These are phyloP conservation scores for Pomacea maculata DNA, from an alignment of 1,140 invertebrate genomes.

Conservation along the genomic window DNA sequence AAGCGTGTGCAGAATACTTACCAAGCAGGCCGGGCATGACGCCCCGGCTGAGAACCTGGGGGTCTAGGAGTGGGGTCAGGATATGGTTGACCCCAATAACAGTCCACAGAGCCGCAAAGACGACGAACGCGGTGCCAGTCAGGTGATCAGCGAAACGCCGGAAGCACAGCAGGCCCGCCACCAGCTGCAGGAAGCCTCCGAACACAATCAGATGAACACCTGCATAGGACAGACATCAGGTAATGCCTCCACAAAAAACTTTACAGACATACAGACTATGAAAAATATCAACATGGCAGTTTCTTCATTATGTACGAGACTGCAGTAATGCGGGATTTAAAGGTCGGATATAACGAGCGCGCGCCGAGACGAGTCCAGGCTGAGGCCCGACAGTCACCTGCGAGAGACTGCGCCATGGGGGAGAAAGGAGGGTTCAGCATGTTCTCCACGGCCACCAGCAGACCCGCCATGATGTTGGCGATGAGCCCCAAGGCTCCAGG, in stretches of 20 bases:
- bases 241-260: neutral
- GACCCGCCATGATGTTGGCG: slow-evolving; percentile 47
- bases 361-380: too few species aligned
- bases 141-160: slow-evolving; percentile 47
- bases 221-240: slow-evolving; percentile 25
- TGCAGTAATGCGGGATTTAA: too few species aligned
- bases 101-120: slow-evolving; percentile 51
- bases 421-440: slow-evolving; percentile 32
- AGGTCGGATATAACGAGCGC: too few species aligned
- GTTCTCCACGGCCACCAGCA: slow-evolving; percentile 50
- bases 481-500: slow-evolving; percentile 50
- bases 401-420: slow-evolving; percentile 19
- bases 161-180: slow-evolving; percentile 44
- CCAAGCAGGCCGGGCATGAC: slow-evolving; percentile 43
- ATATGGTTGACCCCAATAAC: slow-evolving; percentile 47
- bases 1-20: neutral
- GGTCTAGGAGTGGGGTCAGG: slow-evolving; percentile 19
- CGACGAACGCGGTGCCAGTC: slow-evolving; percentile 45
- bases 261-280: too few species aligned
- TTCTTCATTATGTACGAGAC: too few species aligned
- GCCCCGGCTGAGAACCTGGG: slow-evolving; percentile 28
- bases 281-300: too few species aligned
- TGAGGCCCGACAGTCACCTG: slow-evolving; percentile 26
- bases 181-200: slow-evolving; percentile 48
- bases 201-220: slow-evolving; percentile 51